Evolutionary conservation across 2,888 invertebrate genomes (phyloP).

Genomic region (Molorchus minor): DNA sequence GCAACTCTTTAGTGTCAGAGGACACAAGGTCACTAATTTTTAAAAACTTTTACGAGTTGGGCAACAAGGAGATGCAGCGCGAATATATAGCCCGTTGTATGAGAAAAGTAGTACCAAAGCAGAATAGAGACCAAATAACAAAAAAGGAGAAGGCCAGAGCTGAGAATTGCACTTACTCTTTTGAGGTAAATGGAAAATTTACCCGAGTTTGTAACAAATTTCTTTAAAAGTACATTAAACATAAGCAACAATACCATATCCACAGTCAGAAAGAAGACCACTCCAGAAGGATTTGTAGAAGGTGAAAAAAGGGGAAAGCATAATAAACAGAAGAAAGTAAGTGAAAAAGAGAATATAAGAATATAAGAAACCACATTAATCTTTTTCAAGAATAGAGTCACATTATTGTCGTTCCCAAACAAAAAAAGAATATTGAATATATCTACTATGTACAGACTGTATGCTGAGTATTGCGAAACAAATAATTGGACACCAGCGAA

Average conservation of each 20-base stretch:
- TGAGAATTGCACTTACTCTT: background rate
- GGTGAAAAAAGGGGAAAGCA: conserved; percentile 1
- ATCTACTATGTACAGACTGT: conserved; percentile 1
- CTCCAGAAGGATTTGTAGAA: conserved; percentile 1
- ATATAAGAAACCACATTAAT: conserved; percentile 4
- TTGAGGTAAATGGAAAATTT: conserved; percentile 5
- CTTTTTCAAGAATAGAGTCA: background rate
- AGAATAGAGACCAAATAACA: background rate
- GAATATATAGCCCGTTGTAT: conserved; percentile 2
- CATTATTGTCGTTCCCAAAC: conserved; percentile 4
- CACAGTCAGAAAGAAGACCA: conserved; percentile 1
- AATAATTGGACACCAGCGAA: background rate
- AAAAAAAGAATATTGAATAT: conserved; percentile 4
- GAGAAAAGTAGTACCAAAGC: conserved; percentile 4
- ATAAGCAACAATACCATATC: conserved; percentile 1
- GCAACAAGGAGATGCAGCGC: background rate
- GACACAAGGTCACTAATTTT: background rate
- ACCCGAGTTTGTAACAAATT: conserved; percentile 4
- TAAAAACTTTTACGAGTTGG: conserved; percentile 7
- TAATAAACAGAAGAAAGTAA: conserved; percentile 5
- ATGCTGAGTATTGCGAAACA: conserved; percentile 1
- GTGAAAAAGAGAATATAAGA: background rate
- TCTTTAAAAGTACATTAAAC: background rate
- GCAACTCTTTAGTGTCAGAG: background rate
- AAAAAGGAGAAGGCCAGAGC: conserved; percentile 2